phyloP scores from a whole-genome alignment of 53 echinoderm and acorn worm species.

The Arbacia lixula region DNA sequence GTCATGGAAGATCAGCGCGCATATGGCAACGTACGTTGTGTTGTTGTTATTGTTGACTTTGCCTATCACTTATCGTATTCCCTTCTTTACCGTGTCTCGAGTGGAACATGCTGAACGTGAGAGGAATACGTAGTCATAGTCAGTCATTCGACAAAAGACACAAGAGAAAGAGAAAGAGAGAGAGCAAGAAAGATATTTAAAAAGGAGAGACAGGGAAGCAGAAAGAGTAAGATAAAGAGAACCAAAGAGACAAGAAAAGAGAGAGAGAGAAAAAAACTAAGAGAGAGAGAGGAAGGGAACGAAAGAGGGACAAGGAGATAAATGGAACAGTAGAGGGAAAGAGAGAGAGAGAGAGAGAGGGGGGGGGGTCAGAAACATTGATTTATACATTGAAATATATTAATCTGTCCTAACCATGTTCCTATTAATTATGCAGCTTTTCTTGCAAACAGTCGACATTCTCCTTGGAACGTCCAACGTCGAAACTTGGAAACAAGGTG shows the following conservation, averaged over 20 bases:
- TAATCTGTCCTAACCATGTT: neutral
- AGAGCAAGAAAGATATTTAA: no score
- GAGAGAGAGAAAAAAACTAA: no score
- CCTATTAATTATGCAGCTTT: neutral
- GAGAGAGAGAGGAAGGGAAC: no score
- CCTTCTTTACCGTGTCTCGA: no score
- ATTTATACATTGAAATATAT: neutral
- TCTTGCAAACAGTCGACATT: conserved; percentile 26
- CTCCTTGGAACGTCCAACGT: conserved; percentile 1
- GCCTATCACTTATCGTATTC: neutral
- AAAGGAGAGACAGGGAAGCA: no score
- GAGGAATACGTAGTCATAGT: no score
- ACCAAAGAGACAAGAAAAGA: no score
- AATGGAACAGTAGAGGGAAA: neutral
- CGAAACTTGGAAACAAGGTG: neutral
- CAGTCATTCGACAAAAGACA: no score
- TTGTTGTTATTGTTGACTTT: neutral
- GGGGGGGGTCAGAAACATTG: neutral
- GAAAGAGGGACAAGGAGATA: no score
- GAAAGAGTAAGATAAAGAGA: no score
- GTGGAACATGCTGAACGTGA: no score
- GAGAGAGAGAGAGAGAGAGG: neutral
- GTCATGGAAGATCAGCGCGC: conserved; percentile 9
- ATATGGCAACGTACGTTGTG: conserved; percentile 23
- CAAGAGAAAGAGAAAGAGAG: no score